Base-by-base conservation (phyloP, 2,888 invertebrate genomes). In the Plebejus anna region DNA sequence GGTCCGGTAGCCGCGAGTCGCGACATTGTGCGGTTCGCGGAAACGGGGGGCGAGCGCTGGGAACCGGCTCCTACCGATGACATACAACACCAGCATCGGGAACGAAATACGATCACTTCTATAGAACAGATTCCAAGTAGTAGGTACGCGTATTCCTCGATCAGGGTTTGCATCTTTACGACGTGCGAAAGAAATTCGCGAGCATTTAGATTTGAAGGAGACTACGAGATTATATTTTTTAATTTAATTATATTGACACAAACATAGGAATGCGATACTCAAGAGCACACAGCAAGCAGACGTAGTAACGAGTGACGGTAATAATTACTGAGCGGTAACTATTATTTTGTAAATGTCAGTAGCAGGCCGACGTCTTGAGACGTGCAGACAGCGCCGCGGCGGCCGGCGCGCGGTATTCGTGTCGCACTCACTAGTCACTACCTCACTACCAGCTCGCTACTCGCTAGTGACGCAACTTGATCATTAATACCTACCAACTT, bases 1-100 rank as follows among this genome's bases (percentile, higher is more conserved):
- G 61, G 4, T 61, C 28, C 22, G 61, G 61, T 61, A 61, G 22
- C 61, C n/a, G 51, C 51, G 51, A 3, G 57, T 5, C 61, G 28
- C 61, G 61, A 28, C 61, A 61, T 61, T 61, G 28, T 28, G 61
- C 61, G 28, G 6, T 61, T 61, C 61, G 61, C 28, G 61, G 61
- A 61, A 61, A 61, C 61, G 61, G 61, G 59, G 2, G 28, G 61
- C 11, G 61, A 51, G 1, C 3, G 61, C 61, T 61, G 61, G 9
- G 61, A 61, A 61, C 61, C 61, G 61, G 61, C 61, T 28, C 28
- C 6, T 28, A 28, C 55, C 55, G 55, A 9, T n/a, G 59, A 7
- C 59, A 22, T 7, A 59, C 59, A 7, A 9, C 59, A 22, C 7
- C 59, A 22, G 7, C 9, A 59, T 7, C 22, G n/a, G 7, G 59